These are phyloP conservation scores for Chiropotes sagulatus DNA, from an alignment of 2,797 vertebrate species.

Conservation along the genomic window DNA sequence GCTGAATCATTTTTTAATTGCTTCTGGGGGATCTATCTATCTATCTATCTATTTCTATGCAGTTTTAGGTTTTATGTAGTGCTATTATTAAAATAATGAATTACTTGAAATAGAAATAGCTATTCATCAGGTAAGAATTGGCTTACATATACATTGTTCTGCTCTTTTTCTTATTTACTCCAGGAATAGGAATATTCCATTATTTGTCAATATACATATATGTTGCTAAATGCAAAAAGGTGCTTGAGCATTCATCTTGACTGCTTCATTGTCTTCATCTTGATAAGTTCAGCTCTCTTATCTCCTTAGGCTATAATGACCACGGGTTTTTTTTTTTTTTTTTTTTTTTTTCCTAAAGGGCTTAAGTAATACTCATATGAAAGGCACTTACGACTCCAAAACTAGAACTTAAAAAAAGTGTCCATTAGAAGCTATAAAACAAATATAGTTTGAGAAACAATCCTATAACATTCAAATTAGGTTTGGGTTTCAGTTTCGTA, in stretches of 20 bases:
- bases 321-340: no score
- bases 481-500: background rate
- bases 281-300: background rate
- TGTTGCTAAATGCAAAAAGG: background rate
- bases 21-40: constrained; percentile 46
- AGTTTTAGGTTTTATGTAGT: constrained; percentile 55
- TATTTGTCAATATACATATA: background rate
- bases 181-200: background rate
- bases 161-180: background rate
- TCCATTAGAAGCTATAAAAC: background rate
- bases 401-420: background rate
- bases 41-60: constrained; percentile 47
- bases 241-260: background rate
- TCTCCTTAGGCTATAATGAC: background rate
- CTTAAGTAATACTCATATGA: background rate
- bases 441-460: background rate
- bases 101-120: constrained; percentile 51
- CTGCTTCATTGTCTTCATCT: background rate
- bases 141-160: background rate
- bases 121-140: constrained; percentile 59
- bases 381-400: background rate
- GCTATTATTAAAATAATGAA: constrained; percentile 65
- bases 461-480: background rate
- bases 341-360: background rate
- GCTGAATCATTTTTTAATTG: constrained; percentile 63